phyloP scores from a whole-genome alignment of 1,140 invertebrate genomes.

The Drosophila mauritiana region DNA sequence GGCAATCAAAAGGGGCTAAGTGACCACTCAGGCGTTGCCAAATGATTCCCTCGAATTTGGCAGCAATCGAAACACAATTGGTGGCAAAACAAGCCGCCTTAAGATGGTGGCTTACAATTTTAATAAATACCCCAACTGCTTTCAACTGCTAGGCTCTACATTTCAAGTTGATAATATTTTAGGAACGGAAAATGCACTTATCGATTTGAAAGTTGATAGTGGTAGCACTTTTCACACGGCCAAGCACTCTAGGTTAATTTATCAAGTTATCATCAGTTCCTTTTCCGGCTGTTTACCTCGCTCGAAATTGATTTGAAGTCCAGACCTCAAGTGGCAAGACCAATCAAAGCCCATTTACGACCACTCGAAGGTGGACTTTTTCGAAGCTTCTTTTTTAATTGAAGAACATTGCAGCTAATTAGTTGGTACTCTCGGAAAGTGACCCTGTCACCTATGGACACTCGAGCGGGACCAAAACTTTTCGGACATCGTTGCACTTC shows the following conservation, averaged over 20 bases:
- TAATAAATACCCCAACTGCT: too few species aligned
- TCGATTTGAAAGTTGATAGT: neutral
- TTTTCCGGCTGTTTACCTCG: conserved; percentile 43
- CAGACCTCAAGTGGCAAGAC: conserved; percentile 23
- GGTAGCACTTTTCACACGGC: neutral
- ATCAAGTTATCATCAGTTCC: conserved; percentile 35
- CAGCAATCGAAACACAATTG: conserved; percentile 12
- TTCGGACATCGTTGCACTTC: conserved; percentile 66
- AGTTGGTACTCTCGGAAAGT: conserved; percentile 22
- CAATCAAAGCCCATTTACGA: conserved; percentile 25
- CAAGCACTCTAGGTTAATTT: neutral
- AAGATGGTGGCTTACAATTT: too few species aligned
- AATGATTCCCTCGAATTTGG: conserved; percentile 28
- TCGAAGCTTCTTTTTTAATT: conserved; percentile 63
- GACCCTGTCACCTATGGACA: conserved; percentile 43
- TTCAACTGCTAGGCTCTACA: too few species aligned
- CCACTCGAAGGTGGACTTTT: conserved; percentile 39
- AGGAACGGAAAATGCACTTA: conserved; percentile 1
- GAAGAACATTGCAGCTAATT: conserved; percentile 66
- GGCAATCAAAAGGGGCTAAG: conserved; percentile 34
- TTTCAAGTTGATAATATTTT: neutral
- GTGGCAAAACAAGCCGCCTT: conserved; percentile 8
- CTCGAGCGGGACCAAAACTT: conserved; percentile 40
- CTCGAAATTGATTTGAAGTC: conserved; percentile 33
- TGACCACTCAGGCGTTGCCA: conserved; percentile 32